These are phyloP conservation scores for Nesometra sesokonis DNA, from an alignment of 35 echinoderm and acorn worm species.

Conservation along the genomic window DNA sequence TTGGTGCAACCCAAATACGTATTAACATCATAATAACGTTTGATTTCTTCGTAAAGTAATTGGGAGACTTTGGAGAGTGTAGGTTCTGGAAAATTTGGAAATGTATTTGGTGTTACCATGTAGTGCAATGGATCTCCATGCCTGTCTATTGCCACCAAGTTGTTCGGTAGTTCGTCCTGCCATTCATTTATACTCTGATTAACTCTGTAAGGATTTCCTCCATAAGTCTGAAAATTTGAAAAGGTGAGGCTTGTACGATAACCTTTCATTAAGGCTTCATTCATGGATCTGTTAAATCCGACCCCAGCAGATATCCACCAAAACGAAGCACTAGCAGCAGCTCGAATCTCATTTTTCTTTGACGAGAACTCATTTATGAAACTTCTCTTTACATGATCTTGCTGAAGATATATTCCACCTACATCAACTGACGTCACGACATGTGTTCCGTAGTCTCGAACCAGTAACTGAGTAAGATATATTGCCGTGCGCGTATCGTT, in stretches of 20 bases:
- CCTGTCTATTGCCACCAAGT: constrained; percentile 12
- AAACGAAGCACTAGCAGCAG: constrained; percentile 11
- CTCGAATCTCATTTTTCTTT: background rate
- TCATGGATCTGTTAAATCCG: background rate
- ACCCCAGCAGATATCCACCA: background rate
- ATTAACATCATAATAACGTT: constrained; percentile 17
- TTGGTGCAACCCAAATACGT: constrained; percentile 12
- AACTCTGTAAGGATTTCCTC: constrained; percentile 2
- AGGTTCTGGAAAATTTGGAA: constrained; percentile 6
- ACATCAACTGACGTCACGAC: constrained; percentile 16
- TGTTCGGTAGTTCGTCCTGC: constrained; percentile 3
- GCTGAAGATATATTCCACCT: background rate
- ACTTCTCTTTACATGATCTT: constrained; percentile 5
- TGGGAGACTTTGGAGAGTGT: background rate
- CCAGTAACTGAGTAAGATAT: constrained; percentile 1
- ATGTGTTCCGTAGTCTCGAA: constrained; percentile 18
- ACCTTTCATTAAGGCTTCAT: background rate
- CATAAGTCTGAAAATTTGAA: background rate
- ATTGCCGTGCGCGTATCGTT: constrained; percentile 6
- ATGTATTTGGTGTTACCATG: background rate
- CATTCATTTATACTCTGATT: constrained; percentile 19
- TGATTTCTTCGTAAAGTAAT: background rate
- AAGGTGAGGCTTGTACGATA: constrained; percentile 10
- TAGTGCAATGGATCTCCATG: constrained; percentile 16
- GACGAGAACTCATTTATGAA: constrained; percentile 1